Evolutionary conservation across 2,888 invertebrate genomes (phyloP).

Genomic region (Aromia moschata): DNA sequence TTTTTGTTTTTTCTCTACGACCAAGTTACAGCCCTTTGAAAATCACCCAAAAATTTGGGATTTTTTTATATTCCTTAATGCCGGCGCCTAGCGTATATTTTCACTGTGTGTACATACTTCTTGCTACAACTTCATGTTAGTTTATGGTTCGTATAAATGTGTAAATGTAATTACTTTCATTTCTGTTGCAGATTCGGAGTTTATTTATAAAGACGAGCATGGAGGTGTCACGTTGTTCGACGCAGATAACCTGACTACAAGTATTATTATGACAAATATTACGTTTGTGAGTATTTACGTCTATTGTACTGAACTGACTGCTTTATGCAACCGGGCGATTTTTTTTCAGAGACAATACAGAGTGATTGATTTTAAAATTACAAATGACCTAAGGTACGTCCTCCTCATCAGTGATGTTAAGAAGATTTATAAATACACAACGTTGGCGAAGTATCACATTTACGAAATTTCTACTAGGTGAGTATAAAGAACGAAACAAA

Average conservation of each 20-base stretch:
- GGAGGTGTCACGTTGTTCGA: constrained; percentile 84
- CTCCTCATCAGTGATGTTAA: constrained; percentile 77
- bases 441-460: constrained; percentile 72
- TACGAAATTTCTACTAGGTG: constrained; percentile 75
- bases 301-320: background rate
- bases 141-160: too few species aligned
- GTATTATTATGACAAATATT: constrained; percentile 81
- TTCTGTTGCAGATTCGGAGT: constrained; percentile 74
- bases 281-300: constrained; percentile 76
- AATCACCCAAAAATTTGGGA: too few species aligned
- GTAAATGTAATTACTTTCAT: constrained; percentile 9
- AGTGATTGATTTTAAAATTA: constrained; percentile 80
- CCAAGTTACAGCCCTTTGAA: too few species aligned
- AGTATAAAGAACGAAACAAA: constrained; percentile 28
- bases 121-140: too few species aligned
- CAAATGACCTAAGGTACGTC: constrained; percentile 80
- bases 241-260: constrained; percentile 77
- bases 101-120: too few species aligned
- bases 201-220: constrained; percentile 79
- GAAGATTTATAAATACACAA: constrained; percentile 70
- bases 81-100: too few species aligned
- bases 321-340: too few species aligned
- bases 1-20: too few species aligned
- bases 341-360: constrained; percentile 76
- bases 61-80: too few species aligned